Evolutionary conservation across 2,797 vertebrate species (phyloP), one percentile per base, ranked within the genome.

Genomic region (Ficedula albicollis): DNA sequence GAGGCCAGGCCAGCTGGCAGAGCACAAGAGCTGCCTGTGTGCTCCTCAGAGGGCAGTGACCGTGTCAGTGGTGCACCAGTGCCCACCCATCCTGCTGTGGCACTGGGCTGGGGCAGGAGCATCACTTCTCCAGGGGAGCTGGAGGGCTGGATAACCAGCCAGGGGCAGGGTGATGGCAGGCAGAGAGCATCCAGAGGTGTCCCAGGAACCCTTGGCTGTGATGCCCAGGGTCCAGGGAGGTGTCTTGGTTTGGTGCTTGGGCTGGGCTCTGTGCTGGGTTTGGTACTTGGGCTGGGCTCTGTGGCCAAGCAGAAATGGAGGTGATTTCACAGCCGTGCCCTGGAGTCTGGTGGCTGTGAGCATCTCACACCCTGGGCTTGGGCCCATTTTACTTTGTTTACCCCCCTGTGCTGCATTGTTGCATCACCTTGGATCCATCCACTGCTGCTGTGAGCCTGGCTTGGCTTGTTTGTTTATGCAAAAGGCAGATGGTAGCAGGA

Each of bases 171-270:
- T 1, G 1, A 5, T 8, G 58, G 29, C 3, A 21, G 29, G 16
- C 88, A 60, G 54, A 75, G 64, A 68, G 15, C 1, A 2, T 20
- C 29, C 1, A 0, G 0, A 16, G 0, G 0, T 16, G 15, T 62
- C 41, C 51, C 15, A 34, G 27, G n/a, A 73, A 14, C 41, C 36
- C 34, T 34, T 1, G 2, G 41, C 44, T 72, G 41, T 43, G 15
- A 15, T 46, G 27, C 56, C 43, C 52, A 4, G 34, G 15, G 10
- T n/a, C 16, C 1, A 4, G 27, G 49, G 51, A 36, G 44, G 18
- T 1, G 0, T 20, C 19, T 46, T 36, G 15, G 26, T 51, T 68
- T 34, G 21, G 7, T 62, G 1, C 27, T 52, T 4, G 0, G 23
- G 39, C n/a, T 81, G 60, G 60, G 41, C 43, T 82, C 59, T 1